phyloP scores from a whole-genome alignment of 2,113 vertebrate species.

The Nematolebias whitei region DNA sequence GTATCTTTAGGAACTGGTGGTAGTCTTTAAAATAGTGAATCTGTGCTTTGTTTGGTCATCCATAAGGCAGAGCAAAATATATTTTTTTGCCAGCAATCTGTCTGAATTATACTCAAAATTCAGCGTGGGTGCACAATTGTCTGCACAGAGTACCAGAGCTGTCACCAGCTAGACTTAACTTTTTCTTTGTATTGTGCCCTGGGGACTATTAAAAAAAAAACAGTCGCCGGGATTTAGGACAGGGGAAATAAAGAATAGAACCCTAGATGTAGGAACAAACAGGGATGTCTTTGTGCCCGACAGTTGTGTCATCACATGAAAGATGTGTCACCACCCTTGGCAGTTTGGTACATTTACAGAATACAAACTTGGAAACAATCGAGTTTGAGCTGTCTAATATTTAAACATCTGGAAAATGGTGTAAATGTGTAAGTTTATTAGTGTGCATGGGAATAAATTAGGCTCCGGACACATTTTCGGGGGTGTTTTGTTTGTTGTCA shows the following conservation, averaged over 20 bases:
- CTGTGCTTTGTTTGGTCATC: constrained; percentile 10
- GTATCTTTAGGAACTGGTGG: too few species aligned
- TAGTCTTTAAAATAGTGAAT: neutral
- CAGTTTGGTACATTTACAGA: constrained; percentile 23
- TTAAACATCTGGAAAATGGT: constrained; percentile 12
- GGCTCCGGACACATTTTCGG: neutral
- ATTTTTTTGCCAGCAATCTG: constrained; percentile 2
- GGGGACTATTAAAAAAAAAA: constrained; percentile 49
- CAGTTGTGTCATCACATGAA: constrained; percentile 31
- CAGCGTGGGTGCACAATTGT: constrained; percentile 23
- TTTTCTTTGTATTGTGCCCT: constrained; percentile 25
- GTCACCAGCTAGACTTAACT: constrained; percentile 34
- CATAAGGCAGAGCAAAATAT: constrained; percentile 6
- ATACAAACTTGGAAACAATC: constrained; percentile 15
- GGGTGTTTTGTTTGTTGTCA: constrained; percentile 33
- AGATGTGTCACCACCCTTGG: constrained; percentile 29
- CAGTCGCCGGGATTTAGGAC: constrained; percentile 54
- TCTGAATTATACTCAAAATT: constrained; percentile 34
- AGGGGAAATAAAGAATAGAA: constrained; percentile 30
- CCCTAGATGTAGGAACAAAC: neutral
- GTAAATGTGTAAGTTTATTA: neutral
- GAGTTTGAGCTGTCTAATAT: constrained; percentile 13
- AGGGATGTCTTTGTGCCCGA: constrained; percentile 9
- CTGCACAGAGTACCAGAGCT: constrained; percentile 22
- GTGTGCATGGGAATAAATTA: neutral